These are phyloP conservation scores for Olivierus martensii DNA, from an alignment of 1,140 invertebrate species.

Conservation along the genomic window DNA sequence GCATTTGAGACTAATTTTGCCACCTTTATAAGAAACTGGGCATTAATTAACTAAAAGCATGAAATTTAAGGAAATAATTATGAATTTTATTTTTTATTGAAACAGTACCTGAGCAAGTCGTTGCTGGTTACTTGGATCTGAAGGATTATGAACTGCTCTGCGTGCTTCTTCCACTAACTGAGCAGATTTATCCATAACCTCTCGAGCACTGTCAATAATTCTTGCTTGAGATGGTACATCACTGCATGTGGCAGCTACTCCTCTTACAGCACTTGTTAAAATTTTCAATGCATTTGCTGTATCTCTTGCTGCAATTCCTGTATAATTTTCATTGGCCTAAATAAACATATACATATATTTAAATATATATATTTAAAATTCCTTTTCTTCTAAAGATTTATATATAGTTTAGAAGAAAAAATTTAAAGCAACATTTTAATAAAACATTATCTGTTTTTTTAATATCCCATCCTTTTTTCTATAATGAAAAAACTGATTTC, in stretches of 20 bases:
- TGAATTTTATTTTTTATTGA: conserved; percentile 5
- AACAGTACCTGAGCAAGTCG: conserved; percentile 40
- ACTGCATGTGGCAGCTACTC: conserved; percentile 51
- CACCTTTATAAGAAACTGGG: conserved; percentile 20
- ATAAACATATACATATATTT: no score
- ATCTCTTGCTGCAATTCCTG: conserved; percentile 63
- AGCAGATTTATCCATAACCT: conserved; percentile 60
- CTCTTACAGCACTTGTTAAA: conserved; percentile 52
- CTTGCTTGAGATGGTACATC: conserved; percentile 45
- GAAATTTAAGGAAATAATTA: conserved; percentile 13
- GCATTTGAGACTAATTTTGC: conserved; percentile 35
- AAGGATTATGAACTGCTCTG: conserved; percentile 43
- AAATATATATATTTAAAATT: no score
- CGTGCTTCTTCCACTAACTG: conserved; percentile 63
- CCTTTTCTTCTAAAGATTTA: no score
- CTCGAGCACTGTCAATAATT: conserved; percentile 56
- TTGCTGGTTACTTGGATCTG: conserved; percentile 24
- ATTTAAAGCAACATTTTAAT: no score
- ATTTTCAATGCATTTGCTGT: conserved; percentile 56
- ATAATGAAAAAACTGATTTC: no score
- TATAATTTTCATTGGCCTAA: conserved; percentile 62
- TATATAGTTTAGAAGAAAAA: no score
- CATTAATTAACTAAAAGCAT: neutral
- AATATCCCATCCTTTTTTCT: no score
- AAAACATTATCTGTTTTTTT: no score